Evolutionary conservation across 2,113 vertebrate genomes (phyloP).

Genomic region (Azemiops feae): DNA sequence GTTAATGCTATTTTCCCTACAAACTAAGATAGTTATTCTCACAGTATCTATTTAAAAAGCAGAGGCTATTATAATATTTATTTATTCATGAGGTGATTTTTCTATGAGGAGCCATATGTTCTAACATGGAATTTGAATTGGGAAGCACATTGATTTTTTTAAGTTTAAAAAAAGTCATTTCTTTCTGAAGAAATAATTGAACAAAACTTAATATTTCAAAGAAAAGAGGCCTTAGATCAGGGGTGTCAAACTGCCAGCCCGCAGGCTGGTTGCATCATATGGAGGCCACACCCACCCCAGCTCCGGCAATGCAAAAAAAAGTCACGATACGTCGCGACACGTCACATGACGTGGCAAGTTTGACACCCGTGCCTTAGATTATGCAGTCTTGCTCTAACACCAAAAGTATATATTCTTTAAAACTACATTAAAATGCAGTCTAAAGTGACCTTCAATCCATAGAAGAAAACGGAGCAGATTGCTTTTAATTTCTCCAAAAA

Average conservation of each 20-base stretch:
- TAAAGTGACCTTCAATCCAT: not conserved
- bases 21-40: constrained; percentile 49
- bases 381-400: not conserved
- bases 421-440: not conserved
- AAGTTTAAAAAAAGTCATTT: not conserved
- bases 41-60: constrained; percentile 47
- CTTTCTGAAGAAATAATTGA: not conserved
- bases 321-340: no score
- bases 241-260: no score
- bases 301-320: no score
- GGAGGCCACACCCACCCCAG: no score
- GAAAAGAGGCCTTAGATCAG: not conserved
- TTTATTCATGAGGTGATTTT: constrained; percentile 46
- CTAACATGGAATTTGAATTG: constrained; percentile 35
- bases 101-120: constrained; percentile 41
- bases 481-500: not conserved
- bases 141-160: not conserved
- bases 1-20: constrained; percentile 42
- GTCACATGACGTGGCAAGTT: no score
- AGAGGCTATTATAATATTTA: constrained; percentile 48
- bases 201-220: not conserved
- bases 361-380: not conserved
- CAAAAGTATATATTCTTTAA: not conserved
- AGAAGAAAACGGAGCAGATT: not conserved
- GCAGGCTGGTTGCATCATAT: no score